phyloP scores from a whole-genome alignment of 2,113 vertebrate genomes.

The Arvicanthis niloticus region DNA sequence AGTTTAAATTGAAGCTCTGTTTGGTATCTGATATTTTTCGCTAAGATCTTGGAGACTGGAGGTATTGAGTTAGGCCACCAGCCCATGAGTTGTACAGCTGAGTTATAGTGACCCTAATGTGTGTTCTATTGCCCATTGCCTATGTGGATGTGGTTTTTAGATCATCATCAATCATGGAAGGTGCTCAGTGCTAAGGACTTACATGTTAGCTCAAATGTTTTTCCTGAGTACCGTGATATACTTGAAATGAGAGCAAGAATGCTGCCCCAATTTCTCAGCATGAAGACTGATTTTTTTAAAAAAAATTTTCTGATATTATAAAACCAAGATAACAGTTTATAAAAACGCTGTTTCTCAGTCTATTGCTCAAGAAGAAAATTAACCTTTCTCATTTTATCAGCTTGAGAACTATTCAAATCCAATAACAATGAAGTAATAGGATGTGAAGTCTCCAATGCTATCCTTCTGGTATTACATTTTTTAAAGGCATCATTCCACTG shows the following conservation, averaged over 20 bases:
- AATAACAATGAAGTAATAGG: constrained; percentile 64
- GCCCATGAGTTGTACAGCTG: background rate
- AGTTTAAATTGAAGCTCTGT: constrained; percentile 16
- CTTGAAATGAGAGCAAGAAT: constrained; percentile 50
- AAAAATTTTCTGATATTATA: constrained; percentile 59
- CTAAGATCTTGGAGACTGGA: background rate
- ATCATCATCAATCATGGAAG: background rate
- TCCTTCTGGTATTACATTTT: constrained; percentile 25
- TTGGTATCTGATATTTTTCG: background rate
- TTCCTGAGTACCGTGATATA: background rate
- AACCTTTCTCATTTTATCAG: constrained; percentile 69
- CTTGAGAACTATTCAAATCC: constrained; percentile 63
- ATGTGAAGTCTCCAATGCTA: constrained; percentile 64
- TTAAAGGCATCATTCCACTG: background rate
- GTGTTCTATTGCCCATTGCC: background rate
- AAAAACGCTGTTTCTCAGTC: constrained; percentile 71
- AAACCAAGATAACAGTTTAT: constrained; percentile 67
- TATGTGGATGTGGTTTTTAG: background rate
- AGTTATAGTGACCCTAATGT: background rate
- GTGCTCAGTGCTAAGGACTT: background rate
- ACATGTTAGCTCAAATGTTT: background rate
- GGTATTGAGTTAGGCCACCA: background rate
- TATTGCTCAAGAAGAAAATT: constrained; percentile 77
- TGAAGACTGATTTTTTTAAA: constrained; percentile 71
- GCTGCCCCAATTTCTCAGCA: constrained; percentile 62